phyloP scores from a whole-genome alignment of 1,140 invertebrate species.

The Cydia fagiglandana region DNA sequence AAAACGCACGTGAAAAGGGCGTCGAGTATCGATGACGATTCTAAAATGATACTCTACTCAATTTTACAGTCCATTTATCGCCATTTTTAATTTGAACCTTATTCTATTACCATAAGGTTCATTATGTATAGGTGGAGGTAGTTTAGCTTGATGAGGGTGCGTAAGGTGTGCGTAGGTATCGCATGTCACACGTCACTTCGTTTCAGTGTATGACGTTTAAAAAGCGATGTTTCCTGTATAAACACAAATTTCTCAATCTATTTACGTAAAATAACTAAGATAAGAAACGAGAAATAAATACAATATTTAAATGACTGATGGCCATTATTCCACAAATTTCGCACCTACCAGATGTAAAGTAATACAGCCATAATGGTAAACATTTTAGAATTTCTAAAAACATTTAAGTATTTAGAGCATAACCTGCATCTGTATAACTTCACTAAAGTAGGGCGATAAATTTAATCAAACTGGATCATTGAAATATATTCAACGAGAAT shows the following conservation, averaged over 20 bases:
- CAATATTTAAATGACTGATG: background rate
- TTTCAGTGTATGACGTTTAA: slow-evolving; percentile 55
- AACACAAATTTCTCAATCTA: slow-evolving; percentile 13
- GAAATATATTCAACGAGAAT: too few species aligned
- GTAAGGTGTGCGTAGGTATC: slow-evolving; percentile 48
- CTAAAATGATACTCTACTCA: slow-evolving; percentile 56
- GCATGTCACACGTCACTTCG: slow-evolving; percentile 54
- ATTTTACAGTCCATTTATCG: slow-evolving; percentile 34
- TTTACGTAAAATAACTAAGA: too few species aligned
- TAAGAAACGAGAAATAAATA: background rate
- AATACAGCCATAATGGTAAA: background rate
- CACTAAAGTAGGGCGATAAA: background rate
- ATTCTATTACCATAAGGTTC: slow-evolving; percentile 35
- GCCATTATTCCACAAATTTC: background rate
- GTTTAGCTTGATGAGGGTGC: slow-evolving; percentile 33
- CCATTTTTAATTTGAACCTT: slow-evolving; percentile 31
- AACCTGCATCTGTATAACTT: background rate
- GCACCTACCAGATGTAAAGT: background rate
- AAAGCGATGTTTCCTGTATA: slow-evolving; percentile 58
- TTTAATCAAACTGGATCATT: background rate
- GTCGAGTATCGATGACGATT: slow-evolving; percentile 61
- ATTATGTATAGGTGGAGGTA: background rate
- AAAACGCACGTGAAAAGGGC: slow-evolving; percentile 52
- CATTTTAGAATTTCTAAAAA: background rate
- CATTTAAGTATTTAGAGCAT: background rate